Percentiles rank a stretch among this genome's conserved stretches.
Evolutionary conservation across 2,113 vertebrate genomes (phyloP).

Genomic region (Castor canadensis): DNA sequence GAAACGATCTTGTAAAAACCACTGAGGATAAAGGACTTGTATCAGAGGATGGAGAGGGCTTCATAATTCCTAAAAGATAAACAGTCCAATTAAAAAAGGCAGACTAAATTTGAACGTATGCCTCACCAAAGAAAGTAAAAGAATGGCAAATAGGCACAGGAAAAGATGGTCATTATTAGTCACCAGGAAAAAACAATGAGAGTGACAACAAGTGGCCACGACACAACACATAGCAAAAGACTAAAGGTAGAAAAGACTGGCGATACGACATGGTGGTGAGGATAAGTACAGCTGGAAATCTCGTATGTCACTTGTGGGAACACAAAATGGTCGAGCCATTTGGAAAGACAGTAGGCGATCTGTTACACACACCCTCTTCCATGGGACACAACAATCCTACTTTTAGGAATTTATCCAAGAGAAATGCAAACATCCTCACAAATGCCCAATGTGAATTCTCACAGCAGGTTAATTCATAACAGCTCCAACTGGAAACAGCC

Average conservation of each 20-base stretch:
- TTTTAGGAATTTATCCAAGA: slow-evolving; percentile 9
- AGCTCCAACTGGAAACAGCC: background rate
- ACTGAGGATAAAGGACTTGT: background rate
- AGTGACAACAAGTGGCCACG: background rate
- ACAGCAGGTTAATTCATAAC: background rate
- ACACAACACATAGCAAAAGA: background rate
- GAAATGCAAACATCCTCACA: background rate
- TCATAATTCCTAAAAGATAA: background rate
- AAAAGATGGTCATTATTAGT: background rate
- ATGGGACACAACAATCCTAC: background rate
- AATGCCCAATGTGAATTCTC: background rate
- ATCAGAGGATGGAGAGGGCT: background rate
- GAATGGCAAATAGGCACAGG: background rate
- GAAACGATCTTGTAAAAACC: background rate
- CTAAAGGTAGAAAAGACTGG: background rate
- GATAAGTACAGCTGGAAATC: background rate
- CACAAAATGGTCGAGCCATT: background rate
- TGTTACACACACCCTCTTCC: background rate
- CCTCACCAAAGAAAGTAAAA: background rate
- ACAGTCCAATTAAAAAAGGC: background rate
- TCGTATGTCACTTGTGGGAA: background rate
- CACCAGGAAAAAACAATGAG: background rate
- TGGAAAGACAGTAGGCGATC: background rate
- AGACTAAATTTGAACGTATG: background rate
- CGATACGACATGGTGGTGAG: background rate